Percentiles rank a stretch among this genome's conserved stretches.
phyloP scores from a whole-genome alignment of 2,888 invertebrate genomes.

The Calliphora vomitoria region DNA sequence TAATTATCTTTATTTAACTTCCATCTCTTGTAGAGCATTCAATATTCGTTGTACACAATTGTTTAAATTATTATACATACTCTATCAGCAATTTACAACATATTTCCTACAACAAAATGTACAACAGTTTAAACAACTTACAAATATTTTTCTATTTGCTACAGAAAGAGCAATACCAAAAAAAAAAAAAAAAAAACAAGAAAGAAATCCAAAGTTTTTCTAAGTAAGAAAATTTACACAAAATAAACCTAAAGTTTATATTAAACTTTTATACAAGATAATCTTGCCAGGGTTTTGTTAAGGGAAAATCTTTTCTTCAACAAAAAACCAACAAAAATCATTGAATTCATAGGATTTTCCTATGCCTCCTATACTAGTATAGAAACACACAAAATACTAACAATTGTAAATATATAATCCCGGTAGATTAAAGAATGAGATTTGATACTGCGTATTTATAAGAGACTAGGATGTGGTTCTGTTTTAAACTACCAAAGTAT shows the following conservation, averaged over 20 bases:
- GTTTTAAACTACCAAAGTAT: no score
- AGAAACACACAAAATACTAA: neutral
- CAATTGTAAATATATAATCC: no score
- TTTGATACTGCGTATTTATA: no score
- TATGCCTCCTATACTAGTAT: neutral
- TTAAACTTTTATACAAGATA: constrained; percentile 65
- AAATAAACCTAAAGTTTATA: constrained; percentile 39
- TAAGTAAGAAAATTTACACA: constrained; percentile 35
- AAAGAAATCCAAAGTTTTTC: neutral
- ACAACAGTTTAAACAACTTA: constrained; percentile 32
- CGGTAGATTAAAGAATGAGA: no score
- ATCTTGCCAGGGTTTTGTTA: constrained; percentile 25
- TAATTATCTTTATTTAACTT: neutral
- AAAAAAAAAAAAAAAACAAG: neutral
- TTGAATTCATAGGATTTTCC: constrained; percentile 46
- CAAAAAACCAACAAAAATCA: constrained; percentile 39
- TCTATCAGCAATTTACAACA: neutral
- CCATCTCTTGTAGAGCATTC: neutral
- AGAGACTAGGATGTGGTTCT: no score
- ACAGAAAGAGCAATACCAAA: constrained; percentile 29
- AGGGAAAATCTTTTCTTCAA: neutral
- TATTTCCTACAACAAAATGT: constrained; percentile 3
- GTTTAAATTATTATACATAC: neutral
- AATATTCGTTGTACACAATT: neutral
- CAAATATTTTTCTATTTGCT: constrained; percentile 25